Conservation (phyloP, 2,797 vertebrate species). For the Synanceia verrucosa region DNA sequence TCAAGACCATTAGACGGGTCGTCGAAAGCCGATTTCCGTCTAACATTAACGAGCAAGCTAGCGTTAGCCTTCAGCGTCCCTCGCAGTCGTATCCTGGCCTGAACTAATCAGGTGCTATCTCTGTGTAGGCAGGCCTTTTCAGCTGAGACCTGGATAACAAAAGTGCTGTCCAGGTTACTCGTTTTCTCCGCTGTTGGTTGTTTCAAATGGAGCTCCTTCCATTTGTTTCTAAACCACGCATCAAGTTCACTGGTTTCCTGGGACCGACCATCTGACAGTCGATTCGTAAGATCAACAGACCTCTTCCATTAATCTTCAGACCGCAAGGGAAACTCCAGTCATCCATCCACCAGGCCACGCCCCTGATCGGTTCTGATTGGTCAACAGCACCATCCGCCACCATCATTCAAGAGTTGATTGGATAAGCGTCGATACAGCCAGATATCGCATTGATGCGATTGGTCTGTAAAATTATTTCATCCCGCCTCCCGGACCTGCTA, state of each 20-base stretch:
- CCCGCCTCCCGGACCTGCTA: conserved; percentile 61
- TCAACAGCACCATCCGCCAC: neutral
- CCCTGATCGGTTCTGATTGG: conserved; percentile 67
- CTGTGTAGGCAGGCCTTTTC: conserved; percentile 62
- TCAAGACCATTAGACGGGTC: conserved; percentile 36
- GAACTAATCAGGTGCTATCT: conserved; percentile 70
- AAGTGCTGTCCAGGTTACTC: conserved; percentile 35
- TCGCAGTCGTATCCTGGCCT: conserved; percentile 75
- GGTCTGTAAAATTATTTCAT: conserved; percentile 40
- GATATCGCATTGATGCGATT: conserved; percentile 62
- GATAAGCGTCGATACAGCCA: conserved; percentile 25
- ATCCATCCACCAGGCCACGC: conserved; percentile 70
- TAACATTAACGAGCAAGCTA: conserved; percentile 38
- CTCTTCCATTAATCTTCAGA: conserved; percentile 86
- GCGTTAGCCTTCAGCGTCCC: conserved; percentile 71
- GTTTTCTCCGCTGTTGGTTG: conserved; percentile 10
- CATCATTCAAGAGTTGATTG: conserved; percentile 57
- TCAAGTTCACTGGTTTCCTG: conserved; percentile 66
- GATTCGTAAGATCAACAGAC: conserved; percentile 82
- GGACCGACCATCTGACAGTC: conserved; percentile 73
- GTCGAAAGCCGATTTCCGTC: conserved; percentile 51
- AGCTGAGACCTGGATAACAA: conserved; percentile 31
- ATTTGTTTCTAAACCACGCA: conserved; percentile 53
- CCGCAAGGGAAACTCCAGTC: conserved; percentile 86
- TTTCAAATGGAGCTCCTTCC: conserved; percentile 37